Percentiles rank a stretch among this genome's conserved stretches.
Evolutionary conservation across 1,140 invertebrate genomes (phyloP).

Genomic region (Metopolophium dirhodum): DNA sequence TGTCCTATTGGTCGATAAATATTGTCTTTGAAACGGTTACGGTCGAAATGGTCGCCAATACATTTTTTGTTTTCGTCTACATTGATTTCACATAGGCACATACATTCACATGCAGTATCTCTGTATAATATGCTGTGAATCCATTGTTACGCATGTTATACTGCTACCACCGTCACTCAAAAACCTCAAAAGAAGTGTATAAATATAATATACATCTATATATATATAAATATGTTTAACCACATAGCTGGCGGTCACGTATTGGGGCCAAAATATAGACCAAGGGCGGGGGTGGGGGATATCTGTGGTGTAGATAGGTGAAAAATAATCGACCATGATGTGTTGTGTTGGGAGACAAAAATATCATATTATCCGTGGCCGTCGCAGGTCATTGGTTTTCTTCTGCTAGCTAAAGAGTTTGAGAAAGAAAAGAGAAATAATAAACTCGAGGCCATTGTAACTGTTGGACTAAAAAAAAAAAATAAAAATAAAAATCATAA

Average conservation of each 20-base stretch:
- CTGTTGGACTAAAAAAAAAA: slow-evolving; percentile 47
- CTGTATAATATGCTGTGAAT: slow-evolving; percentile 4
- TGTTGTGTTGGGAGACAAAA: slow-evolving; percentile 47
- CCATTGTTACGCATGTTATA: slow-evolving; percentile 18
- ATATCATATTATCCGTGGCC: slow-evolving; percentile 46
- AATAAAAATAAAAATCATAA: slow-evolving; percentile 7
- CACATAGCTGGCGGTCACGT: slow-evolving; percentile 49
- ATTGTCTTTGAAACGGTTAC: neutral
- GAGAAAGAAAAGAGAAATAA: slow-evolving; percentile 39
- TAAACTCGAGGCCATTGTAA: slow-evolving; percentile 50
- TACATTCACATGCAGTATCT: neutral
- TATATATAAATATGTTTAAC: neutral
- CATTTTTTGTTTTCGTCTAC: neutral
- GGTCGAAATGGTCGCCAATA: slow-evolving; percentile 33
- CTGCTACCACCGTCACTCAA: slow-evolving; percentile 8
- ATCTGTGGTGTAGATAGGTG: slow-evolving; percentile 47
- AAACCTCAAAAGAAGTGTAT: slow-evolving; percentile 28
- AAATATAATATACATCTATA: neutral
- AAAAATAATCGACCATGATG: slow-evolving; percentile 51
- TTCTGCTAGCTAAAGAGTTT: slow-evolving; percentile 17
- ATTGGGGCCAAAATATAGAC: slow-evolving; percentile 47
- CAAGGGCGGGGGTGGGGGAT: neutral
- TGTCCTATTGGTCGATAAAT: neutral
- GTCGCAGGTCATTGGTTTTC: slow-evolving; percentile 56
- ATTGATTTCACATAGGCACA: neutral